Evolutionary conservation across 2,888 invertebrate genomes (phyloP).

Genomic region (Chloroclystis v-ata): DNA sequence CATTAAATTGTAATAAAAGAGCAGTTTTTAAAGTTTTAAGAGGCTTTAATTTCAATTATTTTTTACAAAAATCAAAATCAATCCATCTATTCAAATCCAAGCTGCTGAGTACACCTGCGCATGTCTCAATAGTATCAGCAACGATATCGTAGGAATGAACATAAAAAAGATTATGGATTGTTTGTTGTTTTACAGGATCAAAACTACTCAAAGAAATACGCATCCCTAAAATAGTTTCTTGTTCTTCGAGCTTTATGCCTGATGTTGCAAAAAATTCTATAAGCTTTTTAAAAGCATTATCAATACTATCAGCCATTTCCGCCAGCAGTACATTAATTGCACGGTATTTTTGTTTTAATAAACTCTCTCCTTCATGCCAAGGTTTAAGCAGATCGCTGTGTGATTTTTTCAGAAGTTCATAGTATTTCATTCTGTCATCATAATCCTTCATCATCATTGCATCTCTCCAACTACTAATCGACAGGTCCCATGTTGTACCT

Average conservation of each 20-base stretch:
- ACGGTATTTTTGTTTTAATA: conserved; percentile 50
- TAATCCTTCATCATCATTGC: conserved; percentile 54
- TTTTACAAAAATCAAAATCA: conserved; percentile 60
- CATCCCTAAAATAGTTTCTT: background rate
- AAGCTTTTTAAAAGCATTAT: conserved; percentile 44
- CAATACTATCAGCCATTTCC: conserved; percentile 52
- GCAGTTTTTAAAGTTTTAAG: no score
- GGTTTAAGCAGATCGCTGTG: conserved; percentile 54
- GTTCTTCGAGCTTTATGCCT: conserved; percentile 1
- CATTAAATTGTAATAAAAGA: no score
- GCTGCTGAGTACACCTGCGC: conserved; percentile 60
- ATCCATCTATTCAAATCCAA: conserved; percentile 66
- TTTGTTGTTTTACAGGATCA: conserved; percentile 24
- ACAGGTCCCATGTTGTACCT: conserved; percentile 52
- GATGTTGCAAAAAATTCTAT: conserved; percentile 20
- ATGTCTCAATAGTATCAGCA: conserved; percentile 46
- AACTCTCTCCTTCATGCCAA: conserved; percentile 54
- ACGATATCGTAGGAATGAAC: conserved; percentile 52
- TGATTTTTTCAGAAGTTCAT: conserved; percentile 44
- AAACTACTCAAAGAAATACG: conserved; percentile 1
- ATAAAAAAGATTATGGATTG: conserved; percentile 49
- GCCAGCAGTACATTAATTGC: conserved; percentile 47
- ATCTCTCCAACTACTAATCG: conserved; percentile 54
- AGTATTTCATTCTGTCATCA: conserved; percentile 61
- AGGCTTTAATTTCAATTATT: background rate